These are phyloP conservation scores for Luidia sarsii DNA, from an alignment of 53 echinoderm and acorn worm genomes.

Conservation along the genomic window DNA sequence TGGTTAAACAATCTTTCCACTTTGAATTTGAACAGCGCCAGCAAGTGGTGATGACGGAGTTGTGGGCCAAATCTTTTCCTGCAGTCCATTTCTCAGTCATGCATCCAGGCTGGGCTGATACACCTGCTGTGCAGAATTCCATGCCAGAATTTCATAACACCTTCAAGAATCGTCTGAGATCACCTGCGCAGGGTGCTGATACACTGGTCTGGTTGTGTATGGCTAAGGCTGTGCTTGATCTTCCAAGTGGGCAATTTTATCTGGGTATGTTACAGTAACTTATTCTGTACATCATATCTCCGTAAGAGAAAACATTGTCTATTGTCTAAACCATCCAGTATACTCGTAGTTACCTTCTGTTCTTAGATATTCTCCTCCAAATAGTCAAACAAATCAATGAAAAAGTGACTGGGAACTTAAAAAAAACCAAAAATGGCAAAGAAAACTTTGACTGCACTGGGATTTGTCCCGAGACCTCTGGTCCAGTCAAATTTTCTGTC, in stretches of 20 bases:
- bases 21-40: constrained; percentile 62
- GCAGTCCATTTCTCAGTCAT: constrained; percentile 82
- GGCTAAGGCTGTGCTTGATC: constrained; percentile 55
- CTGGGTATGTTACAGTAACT: constrained; percentile 73
- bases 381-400: background rate
- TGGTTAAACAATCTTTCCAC: too few species aligned
- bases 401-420: too few species aligned
- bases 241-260: constrained; percentile 78
- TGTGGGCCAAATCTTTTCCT: constrained; percentile 77
- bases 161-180: constrained; percentile 71
- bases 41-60: constrained; percentile 90
- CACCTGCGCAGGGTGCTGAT: constrained; percentile 89
- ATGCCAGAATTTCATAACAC: constrained; percentile 84
- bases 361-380: background rate
- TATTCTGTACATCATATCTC: too few species aligned
- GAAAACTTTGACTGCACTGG: too few species aligned
- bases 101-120: constrained; percentile 97
- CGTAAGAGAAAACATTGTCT: too few species aligned
- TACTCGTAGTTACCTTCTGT: background rate
- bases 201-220: constrained; percentile 77
- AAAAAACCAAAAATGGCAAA: too few species aligned
- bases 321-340: too few species aligned
- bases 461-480: too few species aligned
- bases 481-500: background rate
- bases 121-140: constrained; percentile 75